Conservation (phyloP, 2,113 vertebrate species). For the Daboia siamensis region DNA sequence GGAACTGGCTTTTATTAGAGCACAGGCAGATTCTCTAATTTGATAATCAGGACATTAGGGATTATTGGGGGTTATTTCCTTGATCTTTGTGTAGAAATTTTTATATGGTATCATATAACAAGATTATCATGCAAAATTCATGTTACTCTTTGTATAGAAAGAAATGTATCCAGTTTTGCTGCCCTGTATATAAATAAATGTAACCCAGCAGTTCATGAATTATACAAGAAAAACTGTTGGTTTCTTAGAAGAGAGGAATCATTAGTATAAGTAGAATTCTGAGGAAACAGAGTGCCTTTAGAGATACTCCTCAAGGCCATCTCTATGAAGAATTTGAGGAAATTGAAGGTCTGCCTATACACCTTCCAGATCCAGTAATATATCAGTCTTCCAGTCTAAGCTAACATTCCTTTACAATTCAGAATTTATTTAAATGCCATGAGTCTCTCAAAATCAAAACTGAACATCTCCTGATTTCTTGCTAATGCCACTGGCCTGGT, state of each 20-base stretch:
- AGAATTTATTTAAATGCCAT: neutral
- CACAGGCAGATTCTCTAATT: neutral
- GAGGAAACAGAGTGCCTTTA: neutral
- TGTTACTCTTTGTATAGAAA: neutral
- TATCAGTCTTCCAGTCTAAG: neutral
- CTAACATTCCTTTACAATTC: neutral
- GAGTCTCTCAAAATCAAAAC: neutral
- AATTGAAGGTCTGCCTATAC: neutral
- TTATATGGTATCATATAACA: neutral
- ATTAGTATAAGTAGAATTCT: neutral
- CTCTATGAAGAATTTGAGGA: neutral
- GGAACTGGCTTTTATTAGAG: neutral
- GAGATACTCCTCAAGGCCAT: neutral
- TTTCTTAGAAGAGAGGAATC: neutral
- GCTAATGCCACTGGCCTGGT: neutral
- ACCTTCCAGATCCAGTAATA: neutral
- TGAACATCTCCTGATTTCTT: neutral
- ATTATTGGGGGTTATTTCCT: neutral
- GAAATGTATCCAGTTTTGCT: neutral
- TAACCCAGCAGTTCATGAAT: neutral
- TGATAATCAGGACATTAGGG: neutral
- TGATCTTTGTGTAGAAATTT: neutral
- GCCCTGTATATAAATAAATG: neutral
- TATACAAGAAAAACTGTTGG: neutral
- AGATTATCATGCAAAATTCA: neutral